These are phyloP conservation scores for Melitaea athalia DNA, from an alignment of 2,888 invertebrate species.

Conservation along the genomic window DNA sequence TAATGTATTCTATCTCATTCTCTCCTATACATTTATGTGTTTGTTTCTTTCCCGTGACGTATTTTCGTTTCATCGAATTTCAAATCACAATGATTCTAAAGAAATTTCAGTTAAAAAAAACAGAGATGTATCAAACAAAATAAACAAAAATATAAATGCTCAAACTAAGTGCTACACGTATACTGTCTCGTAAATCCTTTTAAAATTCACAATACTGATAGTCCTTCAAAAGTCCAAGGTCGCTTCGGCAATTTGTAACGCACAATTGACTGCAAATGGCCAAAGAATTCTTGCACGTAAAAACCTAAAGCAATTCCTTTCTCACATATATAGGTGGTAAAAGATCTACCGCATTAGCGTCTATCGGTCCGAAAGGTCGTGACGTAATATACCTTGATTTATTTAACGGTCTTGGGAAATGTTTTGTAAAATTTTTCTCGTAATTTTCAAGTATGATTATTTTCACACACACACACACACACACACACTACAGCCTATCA, in stretches of 20 bases:
- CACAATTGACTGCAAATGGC: constrained; percentile 23
- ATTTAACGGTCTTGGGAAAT: constrained; percentile 34
- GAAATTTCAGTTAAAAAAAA: no score
- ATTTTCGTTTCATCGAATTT: no score
- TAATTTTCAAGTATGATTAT: constrained; percentile 8
- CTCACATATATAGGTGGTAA: constrained; percentile 40
- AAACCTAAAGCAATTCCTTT: constrained; percentile 38
- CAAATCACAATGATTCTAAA: no score
- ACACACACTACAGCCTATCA: no score
- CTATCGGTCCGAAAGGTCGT: constrained; percentile 33
- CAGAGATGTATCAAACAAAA: no score
- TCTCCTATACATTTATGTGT: no score
- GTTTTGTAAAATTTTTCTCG: constrained; percentile 17
- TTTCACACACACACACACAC: no score
- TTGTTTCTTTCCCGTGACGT: no score
- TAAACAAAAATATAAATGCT: no score
- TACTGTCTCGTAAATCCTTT: neutral
- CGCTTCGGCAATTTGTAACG: constrained; percentile 20
- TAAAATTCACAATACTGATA: neutral
- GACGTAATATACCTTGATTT: constrained; percentile 40
- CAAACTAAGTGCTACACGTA: no score
- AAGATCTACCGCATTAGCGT: constrained; percentile 35
- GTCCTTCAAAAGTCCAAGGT: constrained; percentile 16
- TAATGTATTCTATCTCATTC: no score
- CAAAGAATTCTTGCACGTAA: constrained; percentile 33